These are phyloP conservation scores for Orcinus orca DNA, from an alignment of 2,113 vertebrate genomes.

Conservation along the genomic window DNA sequence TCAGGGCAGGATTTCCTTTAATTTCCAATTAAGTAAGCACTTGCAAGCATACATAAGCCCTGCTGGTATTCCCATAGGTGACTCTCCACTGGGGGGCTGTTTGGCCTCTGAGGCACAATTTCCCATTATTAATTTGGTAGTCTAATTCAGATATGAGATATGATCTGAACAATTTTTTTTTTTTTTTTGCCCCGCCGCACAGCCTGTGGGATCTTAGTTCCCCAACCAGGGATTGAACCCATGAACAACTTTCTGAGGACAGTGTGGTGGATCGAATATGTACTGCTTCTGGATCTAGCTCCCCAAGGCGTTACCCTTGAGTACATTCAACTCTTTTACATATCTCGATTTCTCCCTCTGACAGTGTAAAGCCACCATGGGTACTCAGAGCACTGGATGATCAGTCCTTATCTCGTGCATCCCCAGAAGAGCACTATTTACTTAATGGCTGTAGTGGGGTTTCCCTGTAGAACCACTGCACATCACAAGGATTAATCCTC, in stretches of 20 bases:
- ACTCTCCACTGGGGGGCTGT: too few species aligned
- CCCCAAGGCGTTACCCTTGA: fast-evolving
- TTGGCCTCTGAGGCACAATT: too few species aligned
- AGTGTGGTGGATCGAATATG: fast-evolving
- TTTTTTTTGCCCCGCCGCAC: too few species aligned
- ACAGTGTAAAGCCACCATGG: neutral
- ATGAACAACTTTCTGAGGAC: neutral
- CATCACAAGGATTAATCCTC: neutral
- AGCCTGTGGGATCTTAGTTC: neutral
- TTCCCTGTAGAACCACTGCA: fast-evolving
- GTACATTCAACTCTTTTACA: too few species aligned
- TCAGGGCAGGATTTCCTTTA: too few species aligned
- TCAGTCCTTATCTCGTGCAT: neutral
- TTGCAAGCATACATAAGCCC: too few species aligned
- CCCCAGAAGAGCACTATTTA: neutral
- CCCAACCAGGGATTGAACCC: neutral
- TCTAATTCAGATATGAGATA: too few species aligned
- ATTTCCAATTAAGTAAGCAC: too few species aligned
- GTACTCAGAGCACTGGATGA: neutral
- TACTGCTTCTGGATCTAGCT: neutral
- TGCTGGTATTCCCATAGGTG: too few species aligned
- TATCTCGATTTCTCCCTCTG: neutral
- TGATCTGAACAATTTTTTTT: too few species aligned
- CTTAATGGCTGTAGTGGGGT: neutral
- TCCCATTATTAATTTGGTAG: too few species aligned